These are phyloP conservation scores for Alca torda DNA, from an alignment of 2,797 vertebrate species.

Conservation along the genomic window DNA sequence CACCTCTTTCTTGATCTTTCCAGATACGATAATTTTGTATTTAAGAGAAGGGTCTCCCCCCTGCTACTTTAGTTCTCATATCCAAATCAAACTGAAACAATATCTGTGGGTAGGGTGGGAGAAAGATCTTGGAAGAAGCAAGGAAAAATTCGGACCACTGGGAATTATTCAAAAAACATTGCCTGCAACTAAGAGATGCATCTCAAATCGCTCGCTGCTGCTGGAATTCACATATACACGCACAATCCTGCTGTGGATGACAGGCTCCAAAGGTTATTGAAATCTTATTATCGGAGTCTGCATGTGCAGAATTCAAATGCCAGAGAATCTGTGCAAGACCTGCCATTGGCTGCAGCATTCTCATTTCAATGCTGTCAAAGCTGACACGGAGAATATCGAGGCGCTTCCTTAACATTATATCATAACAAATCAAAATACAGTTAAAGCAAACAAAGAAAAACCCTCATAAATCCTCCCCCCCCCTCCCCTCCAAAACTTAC, in stretches of 20 bases:
- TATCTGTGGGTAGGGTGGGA: not conserved
- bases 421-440: not conserved
- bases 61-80: not conserved
- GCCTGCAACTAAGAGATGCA: not conserved
- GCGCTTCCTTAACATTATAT: not conserved
- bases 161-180: not conserved
- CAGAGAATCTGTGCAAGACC: not conserved
- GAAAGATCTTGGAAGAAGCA: not conserved
- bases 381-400: not conserved
- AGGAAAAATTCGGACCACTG: not conserved
- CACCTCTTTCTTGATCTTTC: not conserved
- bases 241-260: not conserved
- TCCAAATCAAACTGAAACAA: not conserved
- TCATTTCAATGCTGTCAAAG: not conserved
- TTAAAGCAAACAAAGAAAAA: not conserved
- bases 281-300: not conserved
- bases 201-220: not conserved
- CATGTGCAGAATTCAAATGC: not conserved
- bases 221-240: not conserved
- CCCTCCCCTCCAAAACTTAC: slow-evolving; percentile 70
- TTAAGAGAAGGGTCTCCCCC: not conserved
- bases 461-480: fast-evolving
- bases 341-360: not conserved
- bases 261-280: not conserved
- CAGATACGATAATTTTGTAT: not conserved